These are phyloP conservation scores for Brachionus asplanchnoidis DNA, from an alignment of 1,140 invertebrate species.

Conservation along the genomic window DNA sequence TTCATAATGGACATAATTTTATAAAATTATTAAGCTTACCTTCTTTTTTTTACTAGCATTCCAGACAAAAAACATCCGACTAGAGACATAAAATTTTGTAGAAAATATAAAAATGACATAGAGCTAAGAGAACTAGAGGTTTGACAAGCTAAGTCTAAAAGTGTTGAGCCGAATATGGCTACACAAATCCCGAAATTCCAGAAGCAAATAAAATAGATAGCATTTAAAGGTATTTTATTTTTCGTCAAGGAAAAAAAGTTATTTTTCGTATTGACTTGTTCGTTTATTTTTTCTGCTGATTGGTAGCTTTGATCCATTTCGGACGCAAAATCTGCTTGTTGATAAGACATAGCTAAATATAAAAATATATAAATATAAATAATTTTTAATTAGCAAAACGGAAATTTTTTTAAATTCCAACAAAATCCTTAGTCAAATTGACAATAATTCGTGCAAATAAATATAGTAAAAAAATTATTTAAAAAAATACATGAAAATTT, in stretches of 20 bases:
- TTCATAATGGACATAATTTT: constrained; percentile 18
- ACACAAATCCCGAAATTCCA: constrained; percentile 60
- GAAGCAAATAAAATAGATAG: constrained; percentile 58
- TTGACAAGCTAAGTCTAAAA: constrained; percentile 59
- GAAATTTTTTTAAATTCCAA: not conserved
- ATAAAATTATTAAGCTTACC: constrained; percentile 41
- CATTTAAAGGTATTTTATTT: constrained; percentile 54
- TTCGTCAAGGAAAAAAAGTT: not conserved
- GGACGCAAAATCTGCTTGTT: not conserved
- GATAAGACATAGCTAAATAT: not conserved
- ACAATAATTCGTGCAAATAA: not conserved
- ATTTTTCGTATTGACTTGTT: not conserved
- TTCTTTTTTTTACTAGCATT: constrained; percentile 57
- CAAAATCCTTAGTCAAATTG: not conserved
- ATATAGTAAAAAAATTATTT: not conserved
- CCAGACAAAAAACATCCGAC: constrained; percentile 59
- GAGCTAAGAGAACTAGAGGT: constrained; percentile 56
- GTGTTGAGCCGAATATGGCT: constrained; percentile 59
- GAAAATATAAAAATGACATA: constrained; percentile 61
- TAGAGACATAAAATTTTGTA: constrained; percentile 58
- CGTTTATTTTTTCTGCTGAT: not conserved
- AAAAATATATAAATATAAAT: not conserved
- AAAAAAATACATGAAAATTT: constrained; percentile 27
- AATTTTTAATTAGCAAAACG: not conserved
- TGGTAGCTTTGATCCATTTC: not conserved